Evolutionary conservation across 2,888 invertebrate species (phyloP).

Genomic region (Mesorhabditis spiculigera): DNA sequence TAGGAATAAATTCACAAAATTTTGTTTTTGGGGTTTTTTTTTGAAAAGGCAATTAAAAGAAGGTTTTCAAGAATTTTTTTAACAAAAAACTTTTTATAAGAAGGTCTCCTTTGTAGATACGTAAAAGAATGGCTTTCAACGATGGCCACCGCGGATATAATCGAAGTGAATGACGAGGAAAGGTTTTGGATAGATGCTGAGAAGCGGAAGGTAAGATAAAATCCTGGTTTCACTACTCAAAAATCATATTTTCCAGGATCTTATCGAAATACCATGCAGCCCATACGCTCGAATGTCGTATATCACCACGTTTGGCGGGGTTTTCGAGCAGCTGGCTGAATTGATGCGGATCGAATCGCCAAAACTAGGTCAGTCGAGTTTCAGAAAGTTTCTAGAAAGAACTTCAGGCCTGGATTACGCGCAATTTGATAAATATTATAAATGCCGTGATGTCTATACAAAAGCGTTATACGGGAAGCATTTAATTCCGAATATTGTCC

Average conservation of each 20-base stretch:
- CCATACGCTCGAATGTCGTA: neutral
- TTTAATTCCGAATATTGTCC: neutral
- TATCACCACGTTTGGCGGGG: neutral
- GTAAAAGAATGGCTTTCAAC: slow-evolving; percentile 36
- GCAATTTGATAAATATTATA: neutral
- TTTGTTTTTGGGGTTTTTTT: neutral
- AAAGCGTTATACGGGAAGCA: neutral
- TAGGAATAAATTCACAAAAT: neutral
- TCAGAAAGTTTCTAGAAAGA: neutral
- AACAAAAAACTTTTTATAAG: slow-evolving; percentile 3
- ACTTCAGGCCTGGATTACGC: neutral
- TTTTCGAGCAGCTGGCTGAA: neutral
- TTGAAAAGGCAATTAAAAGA: neutral
- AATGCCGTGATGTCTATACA: neutral
- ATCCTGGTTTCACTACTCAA: neutral
- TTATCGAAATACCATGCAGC: neutral
- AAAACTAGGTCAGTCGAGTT: neutral
- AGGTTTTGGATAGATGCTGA: slow-evolving; percentile 36
- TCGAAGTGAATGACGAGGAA: slow-evolving; percentile 32
- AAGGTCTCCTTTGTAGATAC: slow-evolving; percentile 20
- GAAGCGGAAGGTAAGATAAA: slow-evolving; percentile 15
- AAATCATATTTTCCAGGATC: neutral
- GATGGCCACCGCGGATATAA: slow-evolving; percentile 32
- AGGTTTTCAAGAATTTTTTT: neutral
- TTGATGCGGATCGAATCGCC: neutral